Conservation (phyloP, 2,797 vertebrate genomes). For the Chromobotia macracanthus region DNA sequence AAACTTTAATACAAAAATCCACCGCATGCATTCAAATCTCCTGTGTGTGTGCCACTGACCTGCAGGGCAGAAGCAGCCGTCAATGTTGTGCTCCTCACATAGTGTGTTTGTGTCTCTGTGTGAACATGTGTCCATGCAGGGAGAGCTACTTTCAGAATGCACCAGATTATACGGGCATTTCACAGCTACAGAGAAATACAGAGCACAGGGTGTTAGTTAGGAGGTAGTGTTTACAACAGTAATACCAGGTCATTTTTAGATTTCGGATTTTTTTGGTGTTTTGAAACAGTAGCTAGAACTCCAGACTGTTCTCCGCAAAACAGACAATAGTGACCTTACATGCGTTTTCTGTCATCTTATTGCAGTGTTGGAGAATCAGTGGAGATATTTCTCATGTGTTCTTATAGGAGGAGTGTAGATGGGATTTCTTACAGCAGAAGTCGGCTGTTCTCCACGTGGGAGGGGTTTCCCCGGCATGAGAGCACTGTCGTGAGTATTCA, state of each 20-base stretch:
- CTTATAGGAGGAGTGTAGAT: not conserved
- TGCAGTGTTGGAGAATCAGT: not conserved
- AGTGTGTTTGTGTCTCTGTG: constrained; percentile 81
- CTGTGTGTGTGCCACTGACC: constrained; percentile 70
- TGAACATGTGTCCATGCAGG: constrained; percentile 90
- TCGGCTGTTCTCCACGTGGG: constrained; percentile 84
- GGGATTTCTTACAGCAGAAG: constrained; percentile 83
- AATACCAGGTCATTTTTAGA: no score
- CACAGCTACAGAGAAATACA: constrained; percentile 72
- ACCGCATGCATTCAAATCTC: no score
- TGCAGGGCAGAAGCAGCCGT: constrained; percentile 93
- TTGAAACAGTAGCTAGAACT: no score
- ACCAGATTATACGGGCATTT: constrained; percentile 89
- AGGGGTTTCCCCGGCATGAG: constrained; percentile 86
- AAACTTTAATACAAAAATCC: not conserved
- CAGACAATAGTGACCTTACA: not conserved
- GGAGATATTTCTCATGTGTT: not conserved
- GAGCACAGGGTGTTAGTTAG: no score
- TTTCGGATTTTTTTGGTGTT: no score
- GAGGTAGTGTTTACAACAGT: no score
- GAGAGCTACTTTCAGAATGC: constrained; percentile 88
- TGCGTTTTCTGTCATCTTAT: not conserved
- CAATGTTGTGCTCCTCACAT: constrained; percentile 91
- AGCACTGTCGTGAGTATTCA: constrained; percentile 93
- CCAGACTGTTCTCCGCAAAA: no score